These are phyloP conservation scores for Saiga tatarica DNA, from an alignment of 2,113 vertebrate genomes.

Conservation along the genomic window DNA sequence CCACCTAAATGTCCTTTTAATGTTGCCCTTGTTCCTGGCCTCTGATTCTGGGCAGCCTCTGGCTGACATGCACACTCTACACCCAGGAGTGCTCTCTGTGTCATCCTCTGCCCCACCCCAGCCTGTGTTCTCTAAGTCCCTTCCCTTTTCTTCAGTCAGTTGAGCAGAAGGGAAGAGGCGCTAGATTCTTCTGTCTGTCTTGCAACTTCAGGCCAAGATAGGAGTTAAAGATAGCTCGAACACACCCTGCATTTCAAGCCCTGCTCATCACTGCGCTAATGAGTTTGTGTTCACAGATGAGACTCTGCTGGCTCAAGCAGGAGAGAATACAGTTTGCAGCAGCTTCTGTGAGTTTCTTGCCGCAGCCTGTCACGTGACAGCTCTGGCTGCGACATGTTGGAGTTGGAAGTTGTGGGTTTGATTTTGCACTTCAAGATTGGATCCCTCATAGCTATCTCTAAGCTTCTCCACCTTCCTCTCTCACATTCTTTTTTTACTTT, in stretches of 20 bases:
- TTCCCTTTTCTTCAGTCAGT: not conserved
- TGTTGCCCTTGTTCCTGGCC: fast-evolving
- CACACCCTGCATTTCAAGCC: not conserved
- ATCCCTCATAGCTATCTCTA: fast-evolving
- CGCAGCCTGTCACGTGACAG: not conserved
- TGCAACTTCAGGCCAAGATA: not conserved
- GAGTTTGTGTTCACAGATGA: not conserved
- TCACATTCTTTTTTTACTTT: not conserved
- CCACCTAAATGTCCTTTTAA: not conserved
- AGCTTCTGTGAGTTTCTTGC: not conserved
- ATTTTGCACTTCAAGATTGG: fast-evolving
- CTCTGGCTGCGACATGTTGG: not conserved
- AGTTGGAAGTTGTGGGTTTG: not conserved
- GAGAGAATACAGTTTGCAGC: not conserved
- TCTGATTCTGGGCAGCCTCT: not conserved
- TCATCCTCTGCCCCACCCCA: not conserved
- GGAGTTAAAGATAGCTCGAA: not conserved
- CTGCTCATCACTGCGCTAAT: constrained; percentile 43
- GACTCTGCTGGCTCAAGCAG: not conserved
- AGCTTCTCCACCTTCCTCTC: fast-evolving
- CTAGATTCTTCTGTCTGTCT: fast-evolving
- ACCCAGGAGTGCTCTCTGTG: not conserved
- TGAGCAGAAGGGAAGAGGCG: not conserved
- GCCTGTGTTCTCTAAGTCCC: not conserved
- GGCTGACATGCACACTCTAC: fast-evolving